Base-by-base conservation (phyloP, 2,113 vertebrate genomes). In the Peromyscus californicus region DNA sequence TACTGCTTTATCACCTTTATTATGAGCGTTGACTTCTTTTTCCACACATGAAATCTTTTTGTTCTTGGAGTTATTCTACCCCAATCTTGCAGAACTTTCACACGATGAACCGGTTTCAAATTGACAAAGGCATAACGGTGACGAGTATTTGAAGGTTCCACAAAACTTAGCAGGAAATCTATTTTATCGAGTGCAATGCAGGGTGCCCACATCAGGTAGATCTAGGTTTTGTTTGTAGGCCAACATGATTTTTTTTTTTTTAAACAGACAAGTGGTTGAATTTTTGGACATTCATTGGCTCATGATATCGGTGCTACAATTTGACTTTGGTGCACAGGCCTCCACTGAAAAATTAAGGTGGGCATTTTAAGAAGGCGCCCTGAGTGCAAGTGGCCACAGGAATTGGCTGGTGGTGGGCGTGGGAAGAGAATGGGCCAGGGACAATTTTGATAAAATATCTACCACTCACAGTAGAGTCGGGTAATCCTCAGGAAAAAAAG, bases 1-100 rank as follows among this genome's bases (percentile, higher is more conserved):
- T 95, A 94, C 91, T 80, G 5, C 29, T 69, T 96, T 78, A 63
- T 89, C 88, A 67, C 39, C 42, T 91, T 48, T 83, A 89, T 90
- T 29, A 24, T 95, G 92, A 90, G 33, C 33, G 65, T 45, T 61
- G 67, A 90, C 2, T 16, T n/a, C 17, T 80, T 54, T 76, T 94
- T 84, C 92, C 51, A 61, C 36, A 59, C 11, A 8, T 39, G n/a
- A 95, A 84, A 74, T 83, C 51, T 75, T 95, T 89, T 59, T 48
- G 86, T 61, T 42, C 36, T 42, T 93, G 72, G 70, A 83, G 80
- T 87, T 17, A 13, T 90, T 95, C 51, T 17, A 36, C 42, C 11
- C 45, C 19, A 48, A 5, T 74, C 19, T 95, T 84, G 16, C 15
- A 75, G 39, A 96, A 94, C 5, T 42, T 54, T 90, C 88, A 33